These are phyloP conservation scores for Octonoba sinensis DNA, from an alignment of 2,888 invertebrate species.

Conservation along the genomic window DNA sequence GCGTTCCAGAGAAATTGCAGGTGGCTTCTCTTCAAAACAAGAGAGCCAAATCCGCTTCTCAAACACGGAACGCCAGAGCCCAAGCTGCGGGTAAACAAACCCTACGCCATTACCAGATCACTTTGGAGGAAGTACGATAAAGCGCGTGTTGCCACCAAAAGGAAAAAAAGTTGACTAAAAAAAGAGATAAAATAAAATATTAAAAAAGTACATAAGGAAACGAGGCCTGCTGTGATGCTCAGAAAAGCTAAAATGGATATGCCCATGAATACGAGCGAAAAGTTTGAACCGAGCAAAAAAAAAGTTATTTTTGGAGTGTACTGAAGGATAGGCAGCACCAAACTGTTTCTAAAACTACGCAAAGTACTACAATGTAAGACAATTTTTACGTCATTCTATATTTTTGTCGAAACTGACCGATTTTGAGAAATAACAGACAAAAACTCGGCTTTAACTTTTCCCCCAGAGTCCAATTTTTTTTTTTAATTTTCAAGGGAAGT, in stretches of 20 bases:
- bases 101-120: constrained; percentile 40
- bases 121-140: constrained; percentile 22
- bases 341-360: too few species aligned
- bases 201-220: neutral
- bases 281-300: too few species aligned
- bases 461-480: too few species aligned
- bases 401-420: too few species aligned
- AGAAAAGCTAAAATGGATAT: neutral
- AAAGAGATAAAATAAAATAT: constrained; percentile 11
- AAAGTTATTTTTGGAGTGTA: too few species aligned
- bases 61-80: constrained; percentile 33
- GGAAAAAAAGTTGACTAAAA: constrained; percentile 15
- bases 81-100: constrained; percentile 46
- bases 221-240: constrained; percentile 29
- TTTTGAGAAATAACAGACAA: too few species aligned
- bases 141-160: constrained; percentile 8
- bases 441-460: too few species aligned
- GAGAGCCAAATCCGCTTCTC: constrained; percentile 46
- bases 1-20: constrained; percentile 48
- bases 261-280: too few species aligned
- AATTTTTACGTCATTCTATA: too few species aligned
- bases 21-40: constrained; percentile 51
- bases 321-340: too few species aligned
- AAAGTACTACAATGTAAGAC: too few species aligned
- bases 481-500: too few species aligned